These are phyloP conservation scores for Myrmecophaga tridactyla DNA, from an alignment of 2,113 vertebrate species.

Conservation along the genomic window DNA sequence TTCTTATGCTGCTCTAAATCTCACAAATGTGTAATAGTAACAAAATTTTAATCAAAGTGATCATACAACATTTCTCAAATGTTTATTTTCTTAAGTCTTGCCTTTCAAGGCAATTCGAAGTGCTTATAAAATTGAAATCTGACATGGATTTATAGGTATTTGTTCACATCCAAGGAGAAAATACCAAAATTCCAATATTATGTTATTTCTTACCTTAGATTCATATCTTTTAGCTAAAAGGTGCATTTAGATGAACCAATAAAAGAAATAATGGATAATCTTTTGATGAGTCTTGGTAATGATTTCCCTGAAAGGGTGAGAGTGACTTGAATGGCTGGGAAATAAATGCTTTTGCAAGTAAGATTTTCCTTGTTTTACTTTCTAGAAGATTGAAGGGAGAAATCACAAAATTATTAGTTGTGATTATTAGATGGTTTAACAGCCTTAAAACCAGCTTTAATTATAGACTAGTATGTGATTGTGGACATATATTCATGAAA, in stretches of 20 bases:
- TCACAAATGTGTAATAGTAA: not conserved
- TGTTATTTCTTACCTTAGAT: not conserved
- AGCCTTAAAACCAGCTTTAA: not conserved
- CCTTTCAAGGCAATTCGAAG: not conserved
- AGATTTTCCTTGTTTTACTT: not conserved
- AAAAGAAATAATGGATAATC: not conserved
- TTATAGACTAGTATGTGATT: not conserved
- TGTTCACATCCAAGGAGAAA: not conserved
- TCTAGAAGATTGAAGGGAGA: not conserved
- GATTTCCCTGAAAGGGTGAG: not conserved
- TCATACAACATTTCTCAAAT: not conserved
- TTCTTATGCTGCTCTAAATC: not conserved
- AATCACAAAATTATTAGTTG: not conserved
- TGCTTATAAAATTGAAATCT: not conserved
- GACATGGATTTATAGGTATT: not conserved
- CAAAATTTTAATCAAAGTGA: not conserved
- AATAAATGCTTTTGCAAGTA: not conserved
- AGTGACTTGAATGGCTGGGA: not conserved
- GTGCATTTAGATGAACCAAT: not conserved
- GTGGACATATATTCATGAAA: not conserved
- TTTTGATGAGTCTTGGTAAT: not conserved
- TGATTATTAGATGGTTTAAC: no score
- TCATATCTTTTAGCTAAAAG: not conserved
- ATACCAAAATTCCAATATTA: not conserved
- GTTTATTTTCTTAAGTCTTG: not conserved